These are phyloP conservation scores for Philhelius pedissequus DNA, from an alignment of 2,888 invertebrate species.

Conservation along the genomic window DNA sequence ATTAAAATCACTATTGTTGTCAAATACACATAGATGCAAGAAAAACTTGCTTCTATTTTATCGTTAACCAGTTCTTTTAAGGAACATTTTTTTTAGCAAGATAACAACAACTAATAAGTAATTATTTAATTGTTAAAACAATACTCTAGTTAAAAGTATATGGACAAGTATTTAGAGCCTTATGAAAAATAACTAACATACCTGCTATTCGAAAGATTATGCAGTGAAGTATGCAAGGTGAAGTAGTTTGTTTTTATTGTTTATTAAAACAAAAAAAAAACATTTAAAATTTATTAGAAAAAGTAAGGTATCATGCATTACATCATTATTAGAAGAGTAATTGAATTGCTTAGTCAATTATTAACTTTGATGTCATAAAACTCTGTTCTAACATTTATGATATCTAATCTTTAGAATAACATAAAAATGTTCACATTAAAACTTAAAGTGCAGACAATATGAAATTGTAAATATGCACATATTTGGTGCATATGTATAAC, in stretches of 20 bases:
- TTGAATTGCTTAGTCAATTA: not conserved
- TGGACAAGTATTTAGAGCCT: not conserved
- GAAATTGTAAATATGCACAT: too few species aligned
- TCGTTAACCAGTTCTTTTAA: too few species aligned
- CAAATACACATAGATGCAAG: too few species aligned
- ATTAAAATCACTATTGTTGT: too few species aligned
- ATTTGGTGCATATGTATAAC: too few species aligned
- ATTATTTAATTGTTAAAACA: not conserved
- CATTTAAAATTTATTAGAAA: not conserved
- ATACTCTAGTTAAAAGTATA: not conserved
- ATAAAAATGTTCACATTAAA: not conserved
- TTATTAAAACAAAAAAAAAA: not conserved
- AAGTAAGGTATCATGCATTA: not conserved
- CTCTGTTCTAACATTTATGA: not conserved
- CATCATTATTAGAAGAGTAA: not conserved
- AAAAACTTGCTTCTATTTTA: too few species aligned
- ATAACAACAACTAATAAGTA: not conserved
- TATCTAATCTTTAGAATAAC: not conserved
- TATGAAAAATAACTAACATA: not conserved
- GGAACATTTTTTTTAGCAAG: too few species aligned
- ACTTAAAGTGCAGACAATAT: too few species aligned
- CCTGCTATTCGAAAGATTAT: not conserved
- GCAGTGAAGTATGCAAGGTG: constrained; percentile 5
- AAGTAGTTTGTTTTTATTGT: constrained; percentile 9
- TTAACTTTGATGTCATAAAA: not conserved